phyloP scores from a whole-genome alignment of 2,113 vertebrate species.

The Larimichthys polyactis region DNA sequence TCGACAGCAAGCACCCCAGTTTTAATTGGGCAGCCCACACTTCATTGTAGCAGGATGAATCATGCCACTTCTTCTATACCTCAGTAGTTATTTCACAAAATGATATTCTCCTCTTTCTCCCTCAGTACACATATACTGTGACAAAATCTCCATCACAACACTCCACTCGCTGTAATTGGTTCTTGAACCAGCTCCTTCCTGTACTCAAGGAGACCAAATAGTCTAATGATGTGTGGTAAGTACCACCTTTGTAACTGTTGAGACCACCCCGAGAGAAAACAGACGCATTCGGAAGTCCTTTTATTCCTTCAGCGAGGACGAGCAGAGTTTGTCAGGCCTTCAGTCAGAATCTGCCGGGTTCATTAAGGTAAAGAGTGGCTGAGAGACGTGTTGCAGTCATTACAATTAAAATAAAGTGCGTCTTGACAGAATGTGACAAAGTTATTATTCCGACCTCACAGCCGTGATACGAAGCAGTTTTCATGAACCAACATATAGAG shows the following conservation, averaged over 20 bases:
- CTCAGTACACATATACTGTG: slow-evolving; percentile 26
- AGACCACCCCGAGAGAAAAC: slow-evolving; percentile 8
- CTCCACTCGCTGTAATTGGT: slow-evolving; percentile 45
- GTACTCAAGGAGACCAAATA: slow-evolving; percentile 31
- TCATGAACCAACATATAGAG: too few relatives aligned
- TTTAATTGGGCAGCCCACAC: slow-evolving; percentile 29
- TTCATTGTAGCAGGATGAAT: slow-evolving; percentile 18
- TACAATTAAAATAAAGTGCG: not conserved
- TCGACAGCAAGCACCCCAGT: not conserved
- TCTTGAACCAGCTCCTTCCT: slow-evolving; percentile 33
- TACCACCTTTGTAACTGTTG: slow-evolving; percentile 7
- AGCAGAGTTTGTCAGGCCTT: not conserved
- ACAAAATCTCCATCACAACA: slow-evolving; percentile 35
- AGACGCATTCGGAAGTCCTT: not conserved
- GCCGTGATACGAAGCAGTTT: not conserved
- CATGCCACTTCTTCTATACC: slow-evolving; percentile 18
- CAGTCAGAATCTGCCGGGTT: not conserved
- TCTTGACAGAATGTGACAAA: not conserved
- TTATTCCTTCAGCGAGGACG: not conserved
- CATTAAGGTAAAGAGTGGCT: slow-evolving; percentile 5
- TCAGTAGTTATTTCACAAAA: slow-evolving; percentile 33
- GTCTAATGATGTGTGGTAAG: slow-evolving; percentile 35
- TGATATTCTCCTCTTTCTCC: slow-evolving; percentile 13
- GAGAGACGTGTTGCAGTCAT: slow-evolving; percentile 1
- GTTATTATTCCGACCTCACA: not conserved